Evolutionary conservation across 2,888 invertebrate species (phyloP).

Genomic region (Arrhopalites spinosus): DNA sequence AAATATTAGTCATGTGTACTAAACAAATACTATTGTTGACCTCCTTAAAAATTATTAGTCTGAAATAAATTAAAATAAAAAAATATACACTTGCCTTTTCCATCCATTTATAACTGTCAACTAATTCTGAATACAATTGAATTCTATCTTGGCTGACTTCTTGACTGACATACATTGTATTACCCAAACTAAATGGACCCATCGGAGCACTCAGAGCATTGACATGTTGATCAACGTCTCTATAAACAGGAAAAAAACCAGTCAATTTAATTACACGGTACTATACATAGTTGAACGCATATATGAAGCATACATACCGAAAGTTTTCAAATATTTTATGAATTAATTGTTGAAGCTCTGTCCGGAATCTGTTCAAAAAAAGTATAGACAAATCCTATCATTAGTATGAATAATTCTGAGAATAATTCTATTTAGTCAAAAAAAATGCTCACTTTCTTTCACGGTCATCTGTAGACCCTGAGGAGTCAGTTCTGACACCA

Average conservation of each 20-base stretch:
- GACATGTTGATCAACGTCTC: conserved; percentile 81
- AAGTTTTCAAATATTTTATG: conserved; percentile 81
- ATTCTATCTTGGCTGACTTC: conserved; percentile 90
- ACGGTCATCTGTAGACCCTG: conserved; percentile 59
- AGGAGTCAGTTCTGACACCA: conserved; percentile 77
- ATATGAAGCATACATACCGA: conserved; percentile 57
- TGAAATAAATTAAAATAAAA: background rate
- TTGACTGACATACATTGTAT: conserved; percentile 82
- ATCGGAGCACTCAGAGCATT: conserved; percentile 74
- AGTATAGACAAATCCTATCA: too few species aligned
- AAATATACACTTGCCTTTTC: conserved; percentile 73
- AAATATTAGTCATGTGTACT: background rate
- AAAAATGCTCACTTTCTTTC: too few species aligned
- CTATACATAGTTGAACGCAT: background rate
- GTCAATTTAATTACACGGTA: background rate
- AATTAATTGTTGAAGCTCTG: conserved; percentile 58
- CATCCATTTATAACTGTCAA: conserved; percentile 91
- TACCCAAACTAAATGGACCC: conserved; percentile 82
- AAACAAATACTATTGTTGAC: background rate
- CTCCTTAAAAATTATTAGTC: background rate
- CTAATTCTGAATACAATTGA: conserved; percentile 81
- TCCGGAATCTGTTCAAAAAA: too few species aligned
- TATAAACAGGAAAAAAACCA: conserved; percentile 57
- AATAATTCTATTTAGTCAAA: too few species aligned
- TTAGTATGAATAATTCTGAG: too few species aligned